Conservation (phyloP, 2,888 invertebrate species). For the Tenthredo mesomela region DNA sequence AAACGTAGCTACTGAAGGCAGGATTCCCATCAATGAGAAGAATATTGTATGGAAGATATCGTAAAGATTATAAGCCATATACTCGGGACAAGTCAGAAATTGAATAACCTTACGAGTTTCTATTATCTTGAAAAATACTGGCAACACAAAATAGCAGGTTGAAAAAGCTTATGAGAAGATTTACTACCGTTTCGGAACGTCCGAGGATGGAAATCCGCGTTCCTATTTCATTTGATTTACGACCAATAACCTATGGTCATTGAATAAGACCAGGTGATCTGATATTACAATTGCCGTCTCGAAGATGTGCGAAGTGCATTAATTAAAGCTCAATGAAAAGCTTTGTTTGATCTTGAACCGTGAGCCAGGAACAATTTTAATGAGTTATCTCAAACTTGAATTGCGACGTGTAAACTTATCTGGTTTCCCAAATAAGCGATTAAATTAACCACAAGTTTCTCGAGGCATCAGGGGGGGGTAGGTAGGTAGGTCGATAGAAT, state of each 20-base stretch:
- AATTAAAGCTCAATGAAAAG: neutral
- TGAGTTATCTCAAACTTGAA: neutral
- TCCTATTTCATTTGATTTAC: neutral
- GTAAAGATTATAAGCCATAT: conserved; percentile 30
- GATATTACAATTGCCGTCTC: neutral
- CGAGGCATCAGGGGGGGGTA: no score
- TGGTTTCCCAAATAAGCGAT: conserved; percentile 24
- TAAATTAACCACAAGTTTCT: conserved; percentile 25
- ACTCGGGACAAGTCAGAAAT: conserved; percentile 34
- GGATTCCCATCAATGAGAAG: conserved; percentile 32
- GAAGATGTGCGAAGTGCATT: neutral
- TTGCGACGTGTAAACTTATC: neutral
- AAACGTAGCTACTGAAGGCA: neutral
- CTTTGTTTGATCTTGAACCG: neutral
- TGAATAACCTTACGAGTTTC: conserved; percentile 15
- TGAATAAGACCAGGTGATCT: neutral
- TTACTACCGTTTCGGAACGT: neutral
- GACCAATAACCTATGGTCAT: conserved; percentile 2
- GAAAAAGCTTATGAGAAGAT: conserved; percentile 12
- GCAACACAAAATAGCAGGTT: neutral
- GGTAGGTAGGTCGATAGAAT: neutral
- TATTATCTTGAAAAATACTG: neutral
- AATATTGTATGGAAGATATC: conserved; percentile 32
- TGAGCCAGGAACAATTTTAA: neutral
- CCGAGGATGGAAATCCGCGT: neutral